Conservation (phyloP, 2,888 invertebrate species). For the Mesorhabditis belari region DNA sequence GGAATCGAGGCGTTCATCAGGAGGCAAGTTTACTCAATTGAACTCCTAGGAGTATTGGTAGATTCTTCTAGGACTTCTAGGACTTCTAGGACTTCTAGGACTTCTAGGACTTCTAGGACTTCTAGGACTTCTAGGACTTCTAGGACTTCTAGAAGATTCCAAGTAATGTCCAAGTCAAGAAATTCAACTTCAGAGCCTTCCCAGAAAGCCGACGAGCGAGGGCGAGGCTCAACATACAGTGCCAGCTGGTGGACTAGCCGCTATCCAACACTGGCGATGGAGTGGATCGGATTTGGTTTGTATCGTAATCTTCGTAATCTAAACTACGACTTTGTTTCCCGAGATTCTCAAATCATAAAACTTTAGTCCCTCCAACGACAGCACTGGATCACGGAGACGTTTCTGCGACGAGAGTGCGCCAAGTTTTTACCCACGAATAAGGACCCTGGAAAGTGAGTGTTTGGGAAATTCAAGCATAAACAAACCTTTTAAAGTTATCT, state of each 20-base stretch:
- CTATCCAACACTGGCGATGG: neutral
- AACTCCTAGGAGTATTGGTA: neutral
- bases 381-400: constrained; percentile 79
- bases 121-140: too few species aligned
- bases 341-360: too few species aligned
- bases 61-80: too few species aligned
- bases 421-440: constrained; percentile 36
- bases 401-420: constrained; percentile 81
- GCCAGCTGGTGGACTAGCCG: neutral
- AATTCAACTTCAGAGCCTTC: neutral
- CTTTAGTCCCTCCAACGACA: constrained; percentile 32
- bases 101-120: too few species aligned
- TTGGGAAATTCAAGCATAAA: neutral
- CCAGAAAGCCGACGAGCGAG: neutral
- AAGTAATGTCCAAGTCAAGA: too few species aligned
- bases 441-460: constrained; percentile 37
- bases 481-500: neutral
- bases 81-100: too few species aligned
- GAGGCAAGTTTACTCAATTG: neutral
- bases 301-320: neutral
- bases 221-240: neutral
- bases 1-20: neutral
- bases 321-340: constrained; percentile 12
- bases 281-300: neutral
- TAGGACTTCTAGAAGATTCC: neutral